phyloP scores from a whole-genome alignment of 2,888 invertebrate genomes.

The Notodonta ziczac region DNA sequence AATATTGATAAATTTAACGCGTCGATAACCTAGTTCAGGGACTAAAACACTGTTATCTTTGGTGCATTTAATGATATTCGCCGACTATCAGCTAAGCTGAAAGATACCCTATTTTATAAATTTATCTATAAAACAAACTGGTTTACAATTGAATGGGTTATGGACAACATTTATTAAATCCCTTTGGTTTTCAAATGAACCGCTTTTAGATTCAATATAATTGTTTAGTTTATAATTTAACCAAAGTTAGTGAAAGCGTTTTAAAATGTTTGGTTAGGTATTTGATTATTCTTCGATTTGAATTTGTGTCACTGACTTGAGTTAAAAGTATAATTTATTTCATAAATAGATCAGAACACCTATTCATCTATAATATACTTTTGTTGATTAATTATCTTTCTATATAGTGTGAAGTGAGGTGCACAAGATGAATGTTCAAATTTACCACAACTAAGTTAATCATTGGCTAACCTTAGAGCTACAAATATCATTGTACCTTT shows the following conservation, averaged over 20 bases:
- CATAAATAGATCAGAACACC: no score
- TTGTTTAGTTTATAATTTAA: neutral
- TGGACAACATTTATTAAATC: neutral
- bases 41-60: constrained; percentile 6
- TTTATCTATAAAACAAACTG: constrained; percentile 4
- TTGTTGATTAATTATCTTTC: no score
- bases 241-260: neutral
- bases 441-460: no score
- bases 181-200: neutral
- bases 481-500: neutral
- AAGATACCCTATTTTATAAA: constrained; percentile 12
- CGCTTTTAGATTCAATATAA: constrained; percentile 3
- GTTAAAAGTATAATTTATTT: no score
- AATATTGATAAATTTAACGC: constrained; percentile 1
- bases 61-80: constrained; percentile 9
- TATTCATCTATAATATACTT: no score
- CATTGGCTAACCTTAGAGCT: no score
- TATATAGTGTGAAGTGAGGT: no score
- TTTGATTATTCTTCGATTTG: neutral
- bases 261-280: neutral
- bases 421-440: no score
- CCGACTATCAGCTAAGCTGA: constrained; percentile 7
- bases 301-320: neutral
- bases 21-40: constrained; percentile 6
- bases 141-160: constrained; percentile 1